Evolutionary conservation across 2,888 invertebrate species (phyloP), one percentile per base, ranked within the genome.

Genomic region (Drosophila nr. fundita): DNA sequence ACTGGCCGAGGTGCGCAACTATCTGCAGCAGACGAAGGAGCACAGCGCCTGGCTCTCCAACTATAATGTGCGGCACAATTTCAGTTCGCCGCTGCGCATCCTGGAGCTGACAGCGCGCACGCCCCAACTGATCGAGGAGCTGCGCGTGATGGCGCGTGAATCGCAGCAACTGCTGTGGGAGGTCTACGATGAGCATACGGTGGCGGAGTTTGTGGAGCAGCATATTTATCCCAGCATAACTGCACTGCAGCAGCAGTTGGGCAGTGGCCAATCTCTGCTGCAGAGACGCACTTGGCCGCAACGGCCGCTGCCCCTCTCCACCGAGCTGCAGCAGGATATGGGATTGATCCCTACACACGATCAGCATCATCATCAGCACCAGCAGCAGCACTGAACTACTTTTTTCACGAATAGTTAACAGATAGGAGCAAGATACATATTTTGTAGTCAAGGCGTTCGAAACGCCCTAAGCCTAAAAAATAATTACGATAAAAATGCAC

Each of bases 21-120:
- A 92, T 80, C 77, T 93, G 61, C 81, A 84, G 40, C 91, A 92
- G 65, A 91, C 92, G 1, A 83, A 90, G 1, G 90, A 90, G 21
- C 90, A 91, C 52, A 93, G 92, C 81, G 93, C 95, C 36, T 96
- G 96, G 96, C 94, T 96, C 94, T 96, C 96, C 29, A 94, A 95
- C 36, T 96, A 96, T 91, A 96, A 96, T 90, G 93, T 96, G 7
- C 93, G 94, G n/a, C 95, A 95, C 82, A 95, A 95, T 87, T 96
- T 95, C 89, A 95, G 95, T 74, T 95, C 95, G 61, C 95, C 96
- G 0, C 90, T 95, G 64, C 94, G 96, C 54, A 94, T 96, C 1
- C 95, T 95, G 52, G 95, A 96, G 76, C 90, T 95, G 60, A 94
- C 94, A 61, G 91, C 92, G 30, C 95, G 94, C 79, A 93, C 94